Evolutionary conservation across 2,797 vertebrate genomes (phyloP).

Genomic region (Microcaecilia unicolor): DNA sequence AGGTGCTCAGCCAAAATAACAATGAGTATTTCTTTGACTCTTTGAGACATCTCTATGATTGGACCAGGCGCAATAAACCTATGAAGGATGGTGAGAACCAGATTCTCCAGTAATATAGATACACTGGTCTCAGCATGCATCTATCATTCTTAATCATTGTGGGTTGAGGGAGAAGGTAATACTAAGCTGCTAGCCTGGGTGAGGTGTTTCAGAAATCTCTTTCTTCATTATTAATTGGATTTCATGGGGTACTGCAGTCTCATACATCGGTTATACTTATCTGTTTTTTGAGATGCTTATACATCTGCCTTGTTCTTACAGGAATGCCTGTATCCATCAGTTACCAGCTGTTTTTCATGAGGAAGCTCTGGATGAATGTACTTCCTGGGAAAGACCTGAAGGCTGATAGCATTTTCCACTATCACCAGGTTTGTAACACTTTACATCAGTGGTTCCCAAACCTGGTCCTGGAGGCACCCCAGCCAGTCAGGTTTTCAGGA

Average conservation of each 20-base stretch:
- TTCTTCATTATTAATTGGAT: too few relatives aligned
- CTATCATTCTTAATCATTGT: neutral
- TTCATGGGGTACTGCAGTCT: too few relatives aligned
- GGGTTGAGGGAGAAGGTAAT: neutral
- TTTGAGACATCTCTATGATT: slow-evolving; percentile 80
- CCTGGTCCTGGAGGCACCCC: too few relatives aligned
- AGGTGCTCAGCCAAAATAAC: slow-evolving; percentile 88
- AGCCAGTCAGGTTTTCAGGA: too few relatives aligned
- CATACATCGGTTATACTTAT: neutral
- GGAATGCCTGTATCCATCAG: slow-evolving; percentile 45
- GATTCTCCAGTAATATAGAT: too few relatives aligned
- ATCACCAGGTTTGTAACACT: slow-evolving; percentile 90
- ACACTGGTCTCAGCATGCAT: too few relatives aligned
- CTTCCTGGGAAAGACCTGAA: slow-evolving; percentile 76
- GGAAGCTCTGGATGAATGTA: slow-evolving; percentile 88
- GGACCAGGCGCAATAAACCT: slow-evolving; percentile 71
- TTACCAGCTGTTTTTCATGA: slow-evolving; percentile 88
- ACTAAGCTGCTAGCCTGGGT: too few relatives aligned
- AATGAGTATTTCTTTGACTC: slow-evolving; percentile 92
- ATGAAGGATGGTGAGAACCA: slow-evolving; percentile 68
- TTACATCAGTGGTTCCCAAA: too few relatives aligned
- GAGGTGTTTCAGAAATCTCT: too few relatives aligned
- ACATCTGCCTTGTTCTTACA: slow-evolving; percentile 38
- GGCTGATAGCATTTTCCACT: slow-evolving; percentile 87
- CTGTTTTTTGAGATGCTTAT: too few relatives aligned